phyloP scores from a whole-genome alignment of 2,113 vertebrate species.

The Symphodus melops region DNA sequence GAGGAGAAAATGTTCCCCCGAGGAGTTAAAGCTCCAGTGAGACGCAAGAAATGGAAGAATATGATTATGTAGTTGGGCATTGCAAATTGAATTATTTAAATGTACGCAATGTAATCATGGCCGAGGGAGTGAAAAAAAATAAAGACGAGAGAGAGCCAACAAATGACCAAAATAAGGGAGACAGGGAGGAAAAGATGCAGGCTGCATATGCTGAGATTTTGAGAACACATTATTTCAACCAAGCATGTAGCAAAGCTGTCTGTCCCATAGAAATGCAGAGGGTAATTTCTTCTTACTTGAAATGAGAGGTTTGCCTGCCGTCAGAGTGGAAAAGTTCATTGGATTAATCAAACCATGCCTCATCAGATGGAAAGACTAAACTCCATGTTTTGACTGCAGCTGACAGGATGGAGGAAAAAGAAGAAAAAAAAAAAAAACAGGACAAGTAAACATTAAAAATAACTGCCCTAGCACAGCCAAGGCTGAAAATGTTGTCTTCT shows the following conservation, averaged over 20 bases:
- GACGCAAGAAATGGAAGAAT: constrained; percentile 44
- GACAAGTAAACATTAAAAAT: constrained; percentile 2
- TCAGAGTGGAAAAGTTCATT: background rate
- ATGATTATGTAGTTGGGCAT: constrained; percentile 59
- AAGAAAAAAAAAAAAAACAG: background rate
- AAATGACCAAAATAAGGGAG: constrained; percentile 25
- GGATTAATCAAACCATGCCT: constrained; percentile 10
- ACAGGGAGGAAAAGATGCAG: background rate
- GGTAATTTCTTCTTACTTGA: constrained; percentile 29
- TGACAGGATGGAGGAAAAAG: constrained; percentile 1
- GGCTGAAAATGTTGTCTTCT: constrained; percentile 7
- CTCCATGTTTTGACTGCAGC: background rate
- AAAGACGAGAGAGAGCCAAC: constrained; percentile 22
- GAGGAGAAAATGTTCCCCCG: constrained; percentile 38
- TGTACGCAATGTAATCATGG: constrained; percentile 43
- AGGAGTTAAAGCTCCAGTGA: constrained; percentile 53
- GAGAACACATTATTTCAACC: background rate
- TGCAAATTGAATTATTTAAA: constrained; percentile 76
- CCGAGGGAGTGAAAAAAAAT: constrained; percentile 57
- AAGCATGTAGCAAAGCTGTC: background rate
- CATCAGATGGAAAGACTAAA: constrained; percentile 7
- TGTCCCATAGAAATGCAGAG: background rate
- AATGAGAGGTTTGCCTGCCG: constrained; percentile 11
- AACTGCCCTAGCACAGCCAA: background rate
- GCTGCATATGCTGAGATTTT: constrained; percentile 1